These are phyloP conservation scores for Eubasilissa splendida DNA, from an alignment of 2,888 invertebrate genomes.

Conservation along the genomic window DNA sequence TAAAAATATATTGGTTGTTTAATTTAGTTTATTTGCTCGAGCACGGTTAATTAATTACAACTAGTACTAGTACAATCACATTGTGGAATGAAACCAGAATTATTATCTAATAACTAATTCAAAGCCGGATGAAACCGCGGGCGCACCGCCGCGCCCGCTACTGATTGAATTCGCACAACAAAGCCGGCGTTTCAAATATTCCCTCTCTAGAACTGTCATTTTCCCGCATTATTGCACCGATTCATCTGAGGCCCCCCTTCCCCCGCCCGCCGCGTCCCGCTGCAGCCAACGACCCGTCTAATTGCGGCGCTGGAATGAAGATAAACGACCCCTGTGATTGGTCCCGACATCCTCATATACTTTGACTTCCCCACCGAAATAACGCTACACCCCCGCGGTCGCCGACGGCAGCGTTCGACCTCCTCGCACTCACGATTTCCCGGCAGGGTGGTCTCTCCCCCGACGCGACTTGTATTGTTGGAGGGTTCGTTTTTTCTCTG, in stretches of 20 bases:
- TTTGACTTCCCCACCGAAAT: conserved; percentile 56
- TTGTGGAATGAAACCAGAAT: conserved; percentile 9
- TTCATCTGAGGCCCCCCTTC: conserved; percentile 62
- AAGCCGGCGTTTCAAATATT: conserved; percentile 12
- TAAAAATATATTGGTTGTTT: too few species aligned
- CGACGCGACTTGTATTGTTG: conserved; percentile 14
- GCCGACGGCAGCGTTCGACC: conserved; percentile 6
- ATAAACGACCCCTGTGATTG: conserved; percentile 79
- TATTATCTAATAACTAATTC: too few species aligned
- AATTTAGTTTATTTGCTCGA: too few species aligned
- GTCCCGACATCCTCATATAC: conserved; percentile 67
- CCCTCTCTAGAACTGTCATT: conserved; percentile 60
- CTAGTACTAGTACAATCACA: not conserved
- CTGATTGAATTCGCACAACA: conserved; percentile 41
- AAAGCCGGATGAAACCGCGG: not conserved
- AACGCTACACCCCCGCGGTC: conserved; percentile 59
- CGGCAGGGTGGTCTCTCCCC: not conserved
- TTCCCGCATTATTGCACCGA: conserved; percentile 64
- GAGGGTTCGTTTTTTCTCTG: conserved; percentile 8
- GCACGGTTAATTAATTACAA: too few species aligned
- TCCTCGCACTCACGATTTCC: conserved; percentile 14
- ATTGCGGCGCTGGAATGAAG: conserved; percentile 81
- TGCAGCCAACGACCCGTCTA: conserved; percentile 80
- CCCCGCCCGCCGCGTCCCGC: conserved; percentile 60
- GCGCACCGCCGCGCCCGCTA: conserved; percentile 34